Evolutionary conservation across 2,113 vertebrate genomes (phyloP), one percentile per base, ranked within the genome.

Genomic region (Siphamia tubifer): DNA sequence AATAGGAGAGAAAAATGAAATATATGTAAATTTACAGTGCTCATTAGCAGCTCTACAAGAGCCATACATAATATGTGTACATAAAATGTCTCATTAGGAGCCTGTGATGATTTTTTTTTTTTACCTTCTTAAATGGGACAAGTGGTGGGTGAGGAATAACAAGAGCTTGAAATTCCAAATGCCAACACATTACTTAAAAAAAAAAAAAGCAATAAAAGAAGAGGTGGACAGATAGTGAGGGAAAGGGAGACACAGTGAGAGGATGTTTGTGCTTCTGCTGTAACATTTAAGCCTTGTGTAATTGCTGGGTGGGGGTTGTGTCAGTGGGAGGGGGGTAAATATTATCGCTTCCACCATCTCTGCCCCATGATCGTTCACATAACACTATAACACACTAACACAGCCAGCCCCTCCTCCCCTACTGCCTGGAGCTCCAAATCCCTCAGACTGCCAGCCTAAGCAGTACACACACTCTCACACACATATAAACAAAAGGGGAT

Each of bases 371-470:
- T 68, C 62, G 74, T 45, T 62, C 74, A 32, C 35, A 70, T 74
- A 56, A 48, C 53, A 13, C n/a, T n/a, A n/a, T n/a, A 47, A 20
- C 23, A 38, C 53, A 44, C 42, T 15, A 12, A 40, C 49, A 38
- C 47, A 31, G 60, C 31, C 53, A 67, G 12, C 31, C 39, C 60
- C 27, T 43, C 25, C 36, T 32, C 60, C 17, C 43, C 43, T 54
- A 5, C 67, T 38, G 60, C 64, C 62, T 11, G 2, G 43, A 74
- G 67, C 77, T 77, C 53, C 71, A 91, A 92, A 91, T 91, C 90
- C 90, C 82, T 87, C 87, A 88, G 86, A 92, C 81, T 90, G 90
- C 86, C 83, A 77, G 71, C 85, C 84, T 90, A 91, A 90, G 89
- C 90, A 92, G 47, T 82, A 86, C 74, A 69, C 82, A 84, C 68